Conservation (phyloP, 64 coral and sea anemone genomes). For the Acropora tenuis region DNA sequence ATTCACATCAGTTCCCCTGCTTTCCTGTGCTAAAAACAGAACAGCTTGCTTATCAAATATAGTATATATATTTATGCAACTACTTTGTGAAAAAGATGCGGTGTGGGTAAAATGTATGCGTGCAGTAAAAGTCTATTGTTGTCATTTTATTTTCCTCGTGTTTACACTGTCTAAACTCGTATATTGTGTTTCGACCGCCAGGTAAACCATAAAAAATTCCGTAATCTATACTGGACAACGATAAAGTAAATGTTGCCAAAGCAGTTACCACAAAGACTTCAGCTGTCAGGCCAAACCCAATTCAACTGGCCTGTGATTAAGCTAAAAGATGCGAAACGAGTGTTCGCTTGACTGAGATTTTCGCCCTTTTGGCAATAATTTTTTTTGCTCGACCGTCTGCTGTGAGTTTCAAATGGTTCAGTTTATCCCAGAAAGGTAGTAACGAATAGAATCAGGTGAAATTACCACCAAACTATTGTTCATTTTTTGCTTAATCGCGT, state of each 20-base stretch:
- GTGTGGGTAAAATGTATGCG: neutral
- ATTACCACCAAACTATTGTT: neutral
- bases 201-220: conserved; percentile 39
- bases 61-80: too few relatives aligned
- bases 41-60: too few relatives aligned
- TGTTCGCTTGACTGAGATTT: neutral
- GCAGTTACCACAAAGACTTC: neutral
- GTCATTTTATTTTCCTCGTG: neutral
- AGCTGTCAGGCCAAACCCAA: neutral
- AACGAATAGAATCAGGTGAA: conserved; percentile 20
- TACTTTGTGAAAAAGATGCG: too few relatives aligned
- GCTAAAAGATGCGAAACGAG: neutral
- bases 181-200: neutral
- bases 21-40: too few relatives aligned
- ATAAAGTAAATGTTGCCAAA: conserved; percentile 23
- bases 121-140: neutral
- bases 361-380: conserved; percentile 5
- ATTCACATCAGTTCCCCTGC: too few relatives aligned
- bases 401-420: neutral
- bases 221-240: neutral
- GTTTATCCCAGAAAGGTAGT: conserved; percentile 9
- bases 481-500: neutral
- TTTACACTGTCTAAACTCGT: conserved; percentile 24
- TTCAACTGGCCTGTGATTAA: neutral
- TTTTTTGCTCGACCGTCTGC: conserved; percentile 12